Evolutionary conservation across 2,888 invertebrate species (phyloP).

Genomic region (Mythimna loreyi): DNA sequence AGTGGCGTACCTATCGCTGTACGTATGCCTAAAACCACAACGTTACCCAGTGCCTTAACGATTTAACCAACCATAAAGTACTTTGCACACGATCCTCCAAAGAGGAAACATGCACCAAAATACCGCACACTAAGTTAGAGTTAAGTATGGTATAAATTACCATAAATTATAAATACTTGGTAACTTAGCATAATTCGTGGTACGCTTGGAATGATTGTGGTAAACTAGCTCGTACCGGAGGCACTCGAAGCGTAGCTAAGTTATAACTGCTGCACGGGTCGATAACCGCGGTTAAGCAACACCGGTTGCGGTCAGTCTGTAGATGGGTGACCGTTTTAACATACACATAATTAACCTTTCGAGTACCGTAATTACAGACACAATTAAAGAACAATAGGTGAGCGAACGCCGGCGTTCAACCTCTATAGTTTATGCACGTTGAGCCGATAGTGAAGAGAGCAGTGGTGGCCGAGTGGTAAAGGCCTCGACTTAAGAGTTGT

Average conservation of each 20-base stretch:
- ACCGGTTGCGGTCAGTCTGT: no score
- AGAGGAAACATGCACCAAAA: conserved; percentile 17
- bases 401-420: no score
- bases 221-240: not conserved
- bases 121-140: conserved; percentile 30
- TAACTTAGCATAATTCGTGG: conserved; percentile 34
- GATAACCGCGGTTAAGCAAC: not conserved
- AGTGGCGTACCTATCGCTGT: no score
- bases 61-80: conserved; percentile 3
- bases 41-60: not conserved
- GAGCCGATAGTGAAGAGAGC: no score
- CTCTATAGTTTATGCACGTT: no score
- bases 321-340: no score
- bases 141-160: conserved; percentile 49
- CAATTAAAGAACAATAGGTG: no score
- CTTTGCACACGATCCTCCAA: conserved; percentile 10
- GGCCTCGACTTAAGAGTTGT: no score
- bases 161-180: conserved; percentile 39
- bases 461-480: no score
- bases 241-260: not conserved
- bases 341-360: no score
- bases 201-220: conserved; percentile 10
- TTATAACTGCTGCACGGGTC: not conserved
- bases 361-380: no score
- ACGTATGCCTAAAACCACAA: no score